A percentile compares a stretch with the other conserved stretches of the same genome.
phyloP scores from a whole-genome alignment of 2,113 vertebrate species.

The Cacatua alba region DNA sequence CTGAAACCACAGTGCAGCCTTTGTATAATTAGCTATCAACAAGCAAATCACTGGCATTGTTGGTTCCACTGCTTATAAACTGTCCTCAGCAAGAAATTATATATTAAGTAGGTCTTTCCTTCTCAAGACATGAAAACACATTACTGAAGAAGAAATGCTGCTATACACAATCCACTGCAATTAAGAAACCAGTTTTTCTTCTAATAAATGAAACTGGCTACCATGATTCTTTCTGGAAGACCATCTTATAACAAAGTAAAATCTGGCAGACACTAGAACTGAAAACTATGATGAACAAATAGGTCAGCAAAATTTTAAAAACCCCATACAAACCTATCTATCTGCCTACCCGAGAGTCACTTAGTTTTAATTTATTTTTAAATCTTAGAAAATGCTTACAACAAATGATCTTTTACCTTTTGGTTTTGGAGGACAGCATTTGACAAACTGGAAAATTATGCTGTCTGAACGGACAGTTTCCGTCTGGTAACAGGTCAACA shows the following conservation, averaged over 20 bases:
- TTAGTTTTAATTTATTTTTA: neutral
- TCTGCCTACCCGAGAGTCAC: neutral
- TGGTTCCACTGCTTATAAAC: neutral
- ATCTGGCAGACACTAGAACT: neutral
- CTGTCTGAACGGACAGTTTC: constrained; percentile 95
- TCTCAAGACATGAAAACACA: neutral
- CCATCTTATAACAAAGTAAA: neutral
- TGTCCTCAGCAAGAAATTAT: neutral
- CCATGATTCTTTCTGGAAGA: neutral
- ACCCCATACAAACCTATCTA: rapidly evolving
- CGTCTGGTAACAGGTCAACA: constrained; percentile 94
- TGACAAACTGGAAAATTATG: constrained; percentile 93
- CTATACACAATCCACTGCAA: neutral
- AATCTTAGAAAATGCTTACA: neutral
- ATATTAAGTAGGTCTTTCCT: neutral
- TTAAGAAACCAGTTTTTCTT: neutral
- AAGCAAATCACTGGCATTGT: neutral
- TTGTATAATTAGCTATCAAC: too few species aligned
- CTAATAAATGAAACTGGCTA: neutral
- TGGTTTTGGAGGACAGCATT: constrained; percentile 89
- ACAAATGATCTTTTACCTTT: constrained; percentile 81
- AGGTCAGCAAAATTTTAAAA: neutral
- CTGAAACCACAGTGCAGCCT: too few species aligned
- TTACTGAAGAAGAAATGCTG: neutral
- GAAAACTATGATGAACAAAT: neutral